Evolutionary conservation across 2,888 invertebrate species (phyloP).

Genomic region (Torymus auratus): DNA sequence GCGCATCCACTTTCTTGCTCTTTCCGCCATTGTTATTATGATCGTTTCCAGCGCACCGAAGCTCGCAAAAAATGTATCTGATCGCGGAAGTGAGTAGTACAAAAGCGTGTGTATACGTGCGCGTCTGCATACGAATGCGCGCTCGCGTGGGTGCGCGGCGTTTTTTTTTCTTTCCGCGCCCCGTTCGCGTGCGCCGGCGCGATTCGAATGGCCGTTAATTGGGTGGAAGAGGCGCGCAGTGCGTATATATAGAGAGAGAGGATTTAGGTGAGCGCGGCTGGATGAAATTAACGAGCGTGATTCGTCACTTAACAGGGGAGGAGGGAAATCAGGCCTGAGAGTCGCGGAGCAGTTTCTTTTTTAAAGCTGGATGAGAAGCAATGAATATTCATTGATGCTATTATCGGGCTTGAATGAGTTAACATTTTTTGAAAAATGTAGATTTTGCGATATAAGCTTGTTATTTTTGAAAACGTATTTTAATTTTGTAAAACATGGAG

Average conservation of each 20-base stretch:
- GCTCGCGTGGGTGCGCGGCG: neutral
- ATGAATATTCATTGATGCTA: too few species aligned
- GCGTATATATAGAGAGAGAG: too few species aligned
- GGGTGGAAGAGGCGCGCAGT: neutral
- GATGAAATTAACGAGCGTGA: constrained; percentile 49
- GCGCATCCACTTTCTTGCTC: neutral
- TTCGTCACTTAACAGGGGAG: constrained; percentile 40
- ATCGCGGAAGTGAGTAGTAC: constrained; percentile 32
- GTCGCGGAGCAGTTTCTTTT: too few species aligned
- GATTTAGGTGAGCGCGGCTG: too few species aligned
- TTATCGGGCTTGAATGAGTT: too few species aligned
- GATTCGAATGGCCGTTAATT: constrained; percentile 42
- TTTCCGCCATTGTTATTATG: constrained; percentile 6
- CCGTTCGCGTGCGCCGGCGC: neutral
- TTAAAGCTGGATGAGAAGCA: too few species aligned
- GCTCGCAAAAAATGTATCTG: constrained; percentile 27
- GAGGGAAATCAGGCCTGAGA: neutral
- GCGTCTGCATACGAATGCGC: constrained; percentile 16
- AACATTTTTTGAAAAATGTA: too few species aligned
- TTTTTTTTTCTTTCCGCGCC: neutral
- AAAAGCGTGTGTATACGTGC: neutral
- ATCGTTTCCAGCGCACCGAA: constrained; percentile 13
- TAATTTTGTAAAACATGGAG: too few species aligned
- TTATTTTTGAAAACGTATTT: too few species aligned
- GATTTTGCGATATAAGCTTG: too few species aligned